phyloP scores from a whole-genome alignment of 2,797 vertebrate genomes.

The Fundulus diaphanus region DNA sequence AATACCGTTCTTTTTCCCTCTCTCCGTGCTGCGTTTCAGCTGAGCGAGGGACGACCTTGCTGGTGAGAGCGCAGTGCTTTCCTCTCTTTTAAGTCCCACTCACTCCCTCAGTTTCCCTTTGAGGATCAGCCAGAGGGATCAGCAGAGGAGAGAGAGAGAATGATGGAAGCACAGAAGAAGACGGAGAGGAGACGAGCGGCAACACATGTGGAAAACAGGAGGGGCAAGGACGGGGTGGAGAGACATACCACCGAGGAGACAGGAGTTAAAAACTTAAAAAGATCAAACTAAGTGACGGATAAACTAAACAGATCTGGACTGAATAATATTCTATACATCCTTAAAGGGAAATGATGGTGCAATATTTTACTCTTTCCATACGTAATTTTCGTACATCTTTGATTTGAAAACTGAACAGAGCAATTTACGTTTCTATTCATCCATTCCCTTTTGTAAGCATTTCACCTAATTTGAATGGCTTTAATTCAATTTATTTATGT shows the following conservation, averaged over 20 bases:
- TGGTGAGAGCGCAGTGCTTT: conserved; percentile 73
- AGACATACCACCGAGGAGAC: conserved; percentile 31
- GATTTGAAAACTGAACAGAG: too few species aligned
- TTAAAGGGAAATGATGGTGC: background rate
- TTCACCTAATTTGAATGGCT: too few species aligned
- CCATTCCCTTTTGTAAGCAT: too few species aligned
- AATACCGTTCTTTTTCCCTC: conserved; percentile 41
- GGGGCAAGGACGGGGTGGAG: background rate
- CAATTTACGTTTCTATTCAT: too few species aligned
- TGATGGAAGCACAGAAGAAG: conserved; percentile 65
- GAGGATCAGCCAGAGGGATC: conserved; percentile 83
- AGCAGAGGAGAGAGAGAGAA: conserved; percentile 72
- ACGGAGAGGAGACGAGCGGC: conserved; percentile 64
- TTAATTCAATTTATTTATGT: too few species aligned
- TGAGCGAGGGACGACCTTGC: conserved; percentile 80
- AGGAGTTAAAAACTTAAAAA: conserved; percentile 46
- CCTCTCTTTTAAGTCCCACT: conserved; percentile 85
- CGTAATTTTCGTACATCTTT: too few species aligned
- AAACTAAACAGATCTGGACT: background rate
- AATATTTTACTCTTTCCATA: background rate
- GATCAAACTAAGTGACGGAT: conserved; percentile 16
- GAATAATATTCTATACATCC: background rate
- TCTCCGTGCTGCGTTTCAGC: conserved; percentile 62
- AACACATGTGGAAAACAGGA: conserved; percentile 53
- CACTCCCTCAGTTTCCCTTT: conserved; percentile 76